Evolutionary conservation across 1,140 invertebrate genomes (phyloP), one percentile per base, ranked within the genome.

Genomic region (Contarinia nasturtii): DNA sequence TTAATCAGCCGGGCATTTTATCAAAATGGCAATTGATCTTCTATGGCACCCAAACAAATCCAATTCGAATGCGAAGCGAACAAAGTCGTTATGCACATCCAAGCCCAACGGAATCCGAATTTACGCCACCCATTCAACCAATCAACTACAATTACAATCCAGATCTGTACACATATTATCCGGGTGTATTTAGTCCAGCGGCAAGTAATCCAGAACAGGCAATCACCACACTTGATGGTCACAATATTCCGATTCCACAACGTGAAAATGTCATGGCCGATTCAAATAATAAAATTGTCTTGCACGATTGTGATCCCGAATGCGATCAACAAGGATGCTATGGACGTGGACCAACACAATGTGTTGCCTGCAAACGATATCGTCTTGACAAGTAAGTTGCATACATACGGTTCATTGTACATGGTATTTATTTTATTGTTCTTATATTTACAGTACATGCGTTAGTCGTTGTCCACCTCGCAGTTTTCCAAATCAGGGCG

Each of bases 1-100:
- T 89, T n/a, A 86, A 85, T 57, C 80, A 85, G 54, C 76, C 82
- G 38, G 86, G 85, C 55, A 80, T 88, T 44, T 59, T 94, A 34
- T 84, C 86, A 54, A 89, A 90, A 64, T 92, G 87, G 87, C 86
- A 91, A 64, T 66, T 95, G 38, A 86, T 93, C 56, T 85, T 93
- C 59, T 92, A 93, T 56, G 90, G 90, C 14, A 93, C 89, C 0
- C 71, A 81, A 21, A 73, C 75, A 2, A 82, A 89, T 59, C 86
- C 87, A 0, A 76, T 87, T 51, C 71, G 80, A 50, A 67, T 86
- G 3, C 62, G 61, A 46, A 55, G 57, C 7, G 61, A 62, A 45
- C 49, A 58, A 21, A 46, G 56, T 12, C 46, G 48, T 1, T 61
- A 61, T 52, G 56, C 61, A 1, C 64, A 59, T 38, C 53, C 62